Conservation (phyloP, 2,113 vertebrate genomes). For the Thermophis baileyi region DNA sequence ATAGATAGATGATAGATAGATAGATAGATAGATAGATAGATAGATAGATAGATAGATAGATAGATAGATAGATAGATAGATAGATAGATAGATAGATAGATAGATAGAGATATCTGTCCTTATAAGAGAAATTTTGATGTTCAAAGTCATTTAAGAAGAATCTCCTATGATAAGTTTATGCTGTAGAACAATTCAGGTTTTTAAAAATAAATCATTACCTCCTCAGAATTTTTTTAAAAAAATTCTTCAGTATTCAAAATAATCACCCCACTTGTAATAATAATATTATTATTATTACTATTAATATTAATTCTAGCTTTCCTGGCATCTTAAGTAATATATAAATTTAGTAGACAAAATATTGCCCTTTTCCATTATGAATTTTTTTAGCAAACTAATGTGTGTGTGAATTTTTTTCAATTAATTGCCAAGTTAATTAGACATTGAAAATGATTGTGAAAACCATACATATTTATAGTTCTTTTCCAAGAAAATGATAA, state of each 20-base stretch:
- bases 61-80: background rate
- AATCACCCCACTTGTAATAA: background rate
- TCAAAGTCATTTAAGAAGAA: background rate
- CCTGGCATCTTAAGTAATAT: background rate
- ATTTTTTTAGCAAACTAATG: background rate
- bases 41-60: background rate
- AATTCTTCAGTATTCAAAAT: background rate
- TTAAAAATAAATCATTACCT: background rate
- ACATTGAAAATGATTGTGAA: background rate
- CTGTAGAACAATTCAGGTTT: background rate
- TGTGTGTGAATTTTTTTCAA: background rate
- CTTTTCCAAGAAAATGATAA: background rate
- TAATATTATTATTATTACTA: no score
- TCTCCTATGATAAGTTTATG: background rate
- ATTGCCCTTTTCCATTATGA: background rate
- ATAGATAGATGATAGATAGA: background rate
- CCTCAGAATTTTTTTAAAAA: background rate
- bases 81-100: background rate
- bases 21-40: background rate
- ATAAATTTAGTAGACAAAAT: background rate
- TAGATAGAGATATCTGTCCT: background rate
- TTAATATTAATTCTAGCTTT: background rate
- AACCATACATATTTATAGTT: background rate
- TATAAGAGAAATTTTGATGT: background rate
- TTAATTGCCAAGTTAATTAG: background rate